Percentiles rank a stretch among this genome's conserved stretches.
phyloP scores from a whole-genome alignment of 2,113 vertebrate genomes.

The Perca schrenkii region DNA sequence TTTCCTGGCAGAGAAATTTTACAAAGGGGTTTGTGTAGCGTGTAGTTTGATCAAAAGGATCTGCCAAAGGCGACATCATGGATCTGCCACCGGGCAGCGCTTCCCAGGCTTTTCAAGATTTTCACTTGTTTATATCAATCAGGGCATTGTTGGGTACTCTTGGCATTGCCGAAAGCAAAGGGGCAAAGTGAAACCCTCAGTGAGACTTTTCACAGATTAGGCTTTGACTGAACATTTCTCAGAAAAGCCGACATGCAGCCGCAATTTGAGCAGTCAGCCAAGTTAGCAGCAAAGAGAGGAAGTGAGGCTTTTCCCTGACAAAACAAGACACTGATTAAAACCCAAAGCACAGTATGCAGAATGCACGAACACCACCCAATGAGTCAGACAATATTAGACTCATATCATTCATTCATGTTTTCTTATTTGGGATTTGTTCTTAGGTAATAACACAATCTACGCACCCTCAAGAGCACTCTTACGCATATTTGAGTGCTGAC shows the following conservation, averaged over 20 bases:
- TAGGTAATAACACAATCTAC: too few species aligned
- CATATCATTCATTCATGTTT: constrained; percentile 15
- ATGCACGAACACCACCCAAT: constrained; percentile 28
- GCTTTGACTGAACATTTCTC: constrained; percentile 41
- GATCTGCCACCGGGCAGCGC: not conserved
- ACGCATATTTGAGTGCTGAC: too few species aligned
- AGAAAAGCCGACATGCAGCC: constrained; percentile 41
- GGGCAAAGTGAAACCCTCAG: constrained; percentile 12
- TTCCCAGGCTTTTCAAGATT: constrained; percentile 22
- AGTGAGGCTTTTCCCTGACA: constrained; percentile 54
- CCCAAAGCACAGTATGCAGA: constrained; percentile 60
- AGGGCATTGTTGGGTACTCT: constrained; percentile 34
- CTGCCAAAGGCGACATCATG: not conserved
- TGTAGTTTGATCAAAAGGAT: constrained; percentile 13
- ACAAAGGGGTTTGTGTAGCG: not conserved
- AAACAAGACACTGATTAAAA: constrained; percentile 71
- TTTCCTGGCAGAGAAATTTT: not conserved
- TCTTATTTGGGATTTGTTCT: too few species aligned
- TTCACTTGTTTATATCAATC: constrained; percentile 26
- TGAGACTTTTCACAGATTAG: constrained; percentile 44
- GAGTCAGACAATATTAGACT: constrained; percentile 37
- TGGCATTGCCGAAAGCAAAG: constrained; percentile 29
- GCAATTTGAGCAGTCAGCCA: constrained; percentile 36
- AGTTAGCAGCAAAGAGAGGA: constrained; percentile 53
- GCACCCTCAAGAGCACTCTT: too few species aligned